Evolutionary conservation across 1,140 invertebrate genomes (phyloP), one percentile per base, ranked within the genome.

Genomic region (Drosophila bocki): DNA sequence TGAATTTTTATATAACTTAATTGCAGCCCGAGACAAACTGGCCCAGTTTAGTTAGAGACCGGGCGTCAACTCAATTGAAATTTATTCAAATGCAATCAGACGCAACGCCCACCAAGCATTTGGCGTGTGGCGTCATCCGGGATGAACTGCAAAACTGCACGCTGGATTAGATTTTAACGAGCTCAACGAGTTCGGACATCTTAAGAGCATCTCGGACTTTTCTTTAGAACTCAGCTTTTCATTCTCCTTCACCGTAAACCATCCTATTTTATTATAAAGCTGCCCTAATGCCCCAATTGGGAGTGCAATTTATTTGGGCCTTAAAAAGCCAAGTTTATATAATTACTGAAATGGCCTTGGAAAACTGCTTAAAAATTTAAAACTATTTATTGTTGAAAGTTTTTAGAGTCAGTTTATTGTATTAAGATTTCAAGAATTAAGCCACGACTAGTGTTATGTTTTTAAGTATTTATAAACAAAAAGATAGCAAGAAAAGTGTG

Each of bases 41-140:
- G 41, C 63, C 63, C 42, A 67, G 63, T 67, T 67, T 61, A 29
- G 32, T 47, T 7, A 8, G n/a, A 17, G 44, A 67, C 22, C 57
- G 60, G 78, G 70, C 80, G 77, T 77, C 71, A 64, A 72, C 65
- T 71, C 77, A 85, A 85, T 80, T 83, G 65, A 83, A 80, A 80
- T 85, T 83, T 83, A 80, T 77, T 85, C 45, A 84, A 83, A 80
- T 85, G 82, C 78, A 83, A 85, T 64, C 71, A 71, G 71, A 60
- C 44, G 65, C 81, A 67, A 67, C 65, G 82, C 77, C 71, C 65
- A 80, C 82, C 60, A 78, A 62, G 19, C 29, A 58, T 50, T 77
- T 39, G 56, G 59, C 26, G 42, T 45, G 54, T 56, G 61, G 62
- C 75, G 41, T 72, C 45, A 71, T 72, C 53, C 42, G 32, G 47